A percentile compares a stretch with the other conserved stretches of the same genome.
Evolutionary conservation across 2,113 vertebrate species (phyloP).

Genomic region (Regulus satrapa): DNA sequence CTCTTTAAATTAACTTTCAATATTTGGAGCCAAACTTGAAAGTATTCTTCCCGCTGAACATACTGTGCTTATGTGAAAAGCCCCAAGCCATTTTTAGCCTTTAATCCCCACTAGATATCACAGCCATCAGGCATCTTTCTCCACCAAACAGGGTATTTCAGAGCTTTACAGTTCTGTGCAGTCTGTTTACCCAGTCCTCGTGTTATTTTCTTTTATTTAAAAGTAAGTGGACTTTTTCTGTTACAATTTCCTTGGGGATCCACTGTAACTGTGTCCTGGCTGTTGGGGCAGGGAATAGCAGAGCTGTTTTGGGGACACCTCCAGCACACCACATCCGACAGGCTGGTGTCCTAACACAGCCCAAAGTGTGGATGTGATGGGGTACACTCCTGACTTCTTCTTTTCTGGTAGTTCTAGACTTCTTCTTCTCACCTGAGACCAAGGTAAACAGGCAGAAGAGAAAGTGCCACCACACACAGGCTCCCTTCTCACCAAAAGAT

Average conservation of each 20-base stretch:
- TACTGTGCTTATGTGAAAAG: conserved; percentile 43
- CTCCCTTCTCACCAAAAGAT: not conserved
- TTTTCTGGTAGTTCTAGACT: not conserved
- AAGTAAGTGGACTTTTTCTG: not conserved
- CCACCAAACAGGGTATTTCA: not conserved
- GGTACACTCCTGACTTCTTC: not conserved
- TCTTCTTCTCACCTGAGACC: not conserved
- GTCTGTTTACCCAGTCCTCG: not conserved
- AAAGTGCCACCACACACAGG: not conserved
- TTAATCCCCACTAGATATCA: conserved; percentile 61
- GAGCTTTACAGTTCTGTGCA: not conserved
- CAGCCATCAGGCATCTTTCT: conserved; percentile 26
- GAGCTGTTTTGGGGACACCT: not conserved
- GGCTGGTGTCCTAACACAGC: not conserved
- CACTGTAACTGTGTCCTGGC: not conserved
- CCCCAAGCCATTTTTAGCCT: conserved; percentile 66
- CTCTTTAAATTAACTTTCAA: conserved; percentile 37
- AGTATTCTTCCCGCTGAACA: conserved; percentile 34
- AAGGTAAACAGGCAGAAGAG: not conserved
- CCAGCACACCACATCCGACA: not conserved
- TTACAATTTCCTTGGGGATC: not conserved
- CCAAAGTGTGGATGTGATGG: not conserved
- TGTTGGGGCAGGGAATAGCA: not conserved
- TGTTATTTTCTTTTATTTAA: not conserved
- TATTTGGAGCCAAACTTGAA: conserved; percentile 45